Percentiles rank a stretch among this genome's conserved stretches.
Evolutionary conservation across 2,113 vertebrate genomes (phyloP).

Genomic region (Saguinus midas): DNA sequence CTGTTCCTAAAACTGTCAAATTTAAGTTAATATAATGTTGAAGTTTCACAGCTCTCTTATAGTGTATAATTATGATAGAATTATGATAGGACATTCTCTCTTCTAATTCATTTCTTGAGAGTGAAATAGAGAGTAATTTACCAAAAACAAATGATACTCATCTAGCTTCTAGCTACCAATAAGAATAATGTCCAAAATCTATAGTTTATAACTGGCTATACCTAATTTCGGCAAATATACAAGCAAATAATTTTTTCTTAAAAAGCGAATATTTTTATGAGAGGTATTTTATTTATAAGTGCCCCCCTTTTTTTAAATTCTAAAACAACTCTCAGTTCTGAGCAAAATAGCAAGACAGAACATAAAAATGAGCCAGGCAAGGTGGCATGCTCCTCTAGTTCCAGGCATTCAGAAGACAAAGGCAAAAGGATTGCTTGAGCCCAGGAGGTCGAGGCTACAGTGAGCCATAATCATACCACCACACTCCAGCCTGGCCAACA

Average conservation of each 20-base stretch:
- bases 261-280: constrained; percentile 20
- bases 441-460: too few species aligned
- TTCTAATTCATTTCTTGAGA: background rate
- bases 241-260: background rate
- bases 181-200: background rate
- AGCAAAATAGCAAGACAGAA: too few species aligned
- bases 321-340: background rate
- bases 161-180: background rate
- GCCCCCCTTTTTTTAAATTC: background rate
- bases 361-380: too few species aligned
- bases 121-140: constrained; percentile 2
- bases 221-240: background rate
- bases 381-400: too few species aligned
- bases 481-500: too few species aligned
- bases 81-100: background rate
- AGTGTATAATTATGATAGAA: background rate
- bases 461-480: too few species aligned
- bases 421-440: too few species aligned
- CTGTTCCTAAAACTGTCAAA: background rate
- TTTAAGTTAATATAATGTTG: background rate
- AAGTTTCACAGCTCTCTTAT: background rate
- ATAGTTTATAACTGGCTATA: background rate
- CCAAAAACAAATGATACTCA: background rate
- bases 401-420: too few species aligned
- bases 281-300: background rate